Evolutionary conservation across 1,140 invertebrate species (phyloP), one percentile per base, ranked within the genome.

Genomic region (Campoletis sonorensis): DNA sequence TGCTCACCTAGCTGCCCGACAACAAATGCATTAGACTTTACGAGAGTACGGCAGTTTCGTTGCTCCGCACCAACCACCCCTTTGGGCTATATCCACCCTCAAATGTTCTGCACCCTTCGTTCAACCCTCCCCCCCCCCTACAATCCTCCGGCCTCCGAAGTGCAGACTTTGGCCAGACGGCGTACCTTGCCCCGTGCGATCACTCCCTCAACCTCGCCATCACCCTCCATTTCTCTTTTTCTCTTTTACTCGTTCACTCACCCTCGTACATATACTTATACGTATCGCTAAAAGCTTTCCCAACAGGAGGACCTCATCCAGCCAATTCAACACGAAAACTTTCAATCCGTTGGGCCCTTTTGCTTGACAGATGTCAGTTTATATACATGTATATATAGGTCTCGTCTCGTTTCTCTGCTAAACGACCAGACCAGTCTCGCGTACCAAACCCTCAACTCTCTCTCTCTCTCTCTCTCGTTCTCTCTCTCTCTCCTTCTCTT

Each of bases 21-120:
- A 87, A 87, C 84, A 87, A 87, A 89, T 88, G 87, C 87, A 88
- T 88, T 88, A 89, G 87, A 87, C 85, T 88, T 88, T 88, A 88
- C 84, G 85, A 84, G 73, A 77, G 83, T 71, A 79, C 68, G 75
- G 71, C 80, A 70, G 84, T 83, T 83, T 81, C 80, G 82, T 84
- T 78, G 64, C 67, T 58, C 51, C 79, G 78, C 80, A 80, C 79
- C 81, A 82, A 75, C 79, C 81, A 75, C 37, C 37, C 58, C 51
- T 54, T 64, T 81, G 37, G 37, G 70, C 75, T 54, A 78, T 80
- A 82, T 78, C 75, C 81, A 75, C 85, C 84, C 81, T 81, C 82
- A 82, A 85, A 86, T 83, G 83, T 58, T 73, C 73, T 79, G 75
- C 49, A 61, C 80, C 58, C 23, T 76, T 51, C 79, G 79, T 73